These are phyloP conservation scores for Sclerodermus sp. DNA, from an alignment of 2,888 invertebrate genomes.

Conservation along the genomic window DNA sequence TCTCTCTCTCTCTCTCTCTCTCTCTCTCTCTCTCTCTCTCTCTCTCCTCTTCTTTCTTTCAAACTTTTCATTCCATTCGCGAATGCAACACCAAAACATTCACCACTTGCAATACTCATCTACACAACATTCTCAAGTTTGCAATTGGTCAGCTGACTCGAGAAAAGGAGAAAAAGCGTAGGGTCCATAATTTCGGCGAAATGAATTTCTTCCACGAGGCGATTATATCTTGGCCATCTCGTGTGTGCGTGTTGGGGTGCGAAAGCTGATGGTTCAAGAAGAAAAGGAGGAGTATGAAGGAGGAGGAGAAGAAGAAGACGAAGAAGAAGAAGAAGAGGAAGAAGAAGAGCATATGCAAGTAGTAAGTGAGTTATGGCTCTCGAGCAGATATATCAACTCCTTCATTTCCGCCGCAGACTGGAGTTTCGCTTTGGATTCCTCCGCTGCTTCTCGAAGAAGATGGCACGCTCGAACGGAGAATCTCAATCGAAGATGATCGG, in stretches of 20 bases:
- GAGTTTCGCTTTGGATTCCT: slow-evolving; percentile 28
- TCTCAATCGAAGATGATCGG: too few relatives aligned
- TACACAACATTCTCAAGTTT: too few relatives aligned
- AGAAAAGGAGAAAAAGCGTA: too few relatives aligned
- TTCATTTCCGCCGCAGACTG: slow-evolving; percentile 52
- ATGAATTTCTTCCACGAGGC: too few relatives aligned
- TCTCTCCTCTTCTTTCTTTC: not conserved
- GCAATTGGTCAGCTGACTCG: too few relatives aligned
- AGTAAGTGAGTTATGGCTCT: slow-evolving; percentile 53
- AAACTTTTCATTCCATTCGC: not conserved
- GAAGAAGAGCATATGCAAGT: slow-evolving; percentile 37
- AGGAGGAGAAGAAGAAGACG: slow-evolving; percentile 6
- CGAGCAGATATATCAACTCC: slow-evolving; percentile 53
- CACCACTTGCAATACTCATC: too few relatives aligned
- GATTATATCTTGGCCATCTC: too few relatives aligned
- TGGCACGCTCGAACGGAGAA: too few relatives aligned
- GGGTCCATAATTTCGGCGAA: too few relatives aligned
- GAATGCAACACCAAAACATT: too few relatives aligned
- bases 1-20: slow-evolving; percentile 10
- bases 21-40: slow-evolving; percentile 4
- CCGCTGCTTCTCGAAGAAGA: slow-evolving; percentile 1
- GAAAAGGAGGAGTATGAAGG: slow-evolving; percentile 3
- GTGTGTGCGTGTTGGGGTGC: too few relatives aligned
- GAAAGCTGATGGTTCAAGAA: not conserved
- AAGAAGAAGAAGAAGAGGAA: not conserved